Base-by-base conservation (phyloP, 2,113 vertebrate genomes). In the Malurus melanocephalus region DNA sequence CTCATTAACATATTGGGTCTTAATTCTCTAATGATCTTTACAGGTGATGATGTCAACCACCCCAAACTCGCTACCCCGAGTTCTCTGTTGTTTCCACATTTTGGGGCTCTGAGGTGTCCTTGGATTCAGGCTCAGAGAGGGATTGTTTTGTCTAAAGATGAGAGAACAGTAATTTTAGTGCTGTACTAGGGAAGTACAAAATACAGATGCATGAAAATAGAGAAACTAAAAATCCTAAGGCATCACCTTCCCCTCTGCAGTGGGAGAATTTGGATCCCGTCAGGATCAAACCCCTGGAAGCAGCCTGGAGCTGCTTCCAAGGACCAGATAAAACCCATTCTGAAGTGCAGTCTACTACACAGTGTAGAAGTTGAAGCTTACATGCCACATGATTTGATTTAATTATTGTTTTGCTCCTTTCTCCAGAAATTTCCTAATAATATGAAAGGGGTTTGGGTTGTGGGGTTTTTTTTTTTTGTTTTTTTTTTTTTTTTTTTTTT, bases 251-350 rank as follows among this genome's bases (percentile, higher is more conserved):
- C 16, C n/a, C 52, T 69, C 33, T 38, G 33, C 22, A 28, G 64
- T 10, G 21, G 42, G 46, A 32, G 33, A 19, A 26, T 32, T 60
- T 1, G 1, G 30, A 28, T 79, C 3, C n/a, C n/a, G n/a, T n/a
- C n/a, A n/a, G 9, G 28, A 20, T 75, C 0, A 0, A 43, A 88
- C n/a, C n/a, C n/a, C n/a, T n/a, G n/a, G n/a, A 0, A 2, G 30
- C 48, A 67, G 16, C 35, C 55, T 85, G 2, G 1, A 65, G 11
- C 51, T 82, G 33, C 5, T 68, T 88, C 62, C 64, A 55, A 65
- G 46, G 38, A 49, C 12, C 11, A n/a, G 30, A 52, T 48, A 19
- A 38, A 61, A 46, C 51, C 33, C 60, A 3, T 67, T 86, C 16
- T 52, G 65, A 66, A 78, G 8, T 18, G 19, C 49, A 52, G 0